Evolutionary conservation across 2,113 vertebrate genomes (phyloP).

Genomic region (Verasper variegatus): DNA sequence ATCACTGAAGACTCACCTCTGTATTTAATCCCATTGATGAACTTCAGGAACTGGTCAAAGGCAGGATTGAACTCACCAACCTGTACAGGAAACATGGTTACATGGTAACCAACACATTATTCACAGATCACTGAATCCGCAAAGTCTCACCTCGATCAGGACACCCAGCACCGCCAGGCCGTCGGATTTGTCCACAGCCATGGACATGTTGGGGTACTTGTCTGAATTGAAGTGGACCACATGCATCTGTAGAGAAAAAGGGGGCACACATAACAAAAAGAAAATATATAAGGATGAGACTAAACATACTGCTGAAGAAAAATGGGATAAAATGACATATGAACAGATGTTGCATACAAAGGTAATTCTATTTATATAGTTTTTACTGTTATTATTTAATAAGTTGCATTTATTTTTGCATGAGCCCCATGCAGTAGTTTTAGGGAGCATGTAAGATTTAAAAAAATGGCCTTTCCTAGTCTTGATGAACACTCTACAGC

Average conservation of each 20-base stretch:
- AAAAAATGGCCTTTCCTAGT: neutral
- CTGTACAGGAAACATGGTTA: constrained; percentile 74
- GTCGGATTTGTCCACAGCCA: constrained; percentile 87
- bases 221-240: constrained; percentile 95
- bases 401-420: too few species aligned
- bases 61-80: constrained; percentile 88
- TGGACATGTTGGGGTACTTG: constrained; percentile 85
- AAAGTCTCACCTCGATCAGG: constrained; percentile 89
- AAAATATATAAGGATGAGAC: too few species aligned
- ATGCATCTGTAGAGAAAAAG: constrained; percentile 85
- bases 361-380: too few species aligned
- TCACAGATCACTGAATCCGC: neutral
- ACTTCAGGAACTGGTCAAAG: constrained; percentile 89
- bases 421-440: too few species aligned
- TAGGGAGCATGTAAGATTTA: neutral
- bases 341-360: too few species aligned
- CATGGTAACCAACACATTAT: neutral
- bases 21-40: constrained; percentile 87
- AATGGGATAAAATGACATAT: too few species aligned
- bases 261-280: too few species aligned
- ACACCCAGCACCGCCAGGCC: constrained; percentile 92
- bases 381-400: neutral
- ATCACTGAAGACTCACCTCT: constrained; percentile 82
- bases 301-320: too few species aligned
- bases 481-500: too few species aligned